Evolutionary conservation across 2,797 vertebrate genomes (phyloP).

Genomic region (Microhierax caerulescens): DNA sequence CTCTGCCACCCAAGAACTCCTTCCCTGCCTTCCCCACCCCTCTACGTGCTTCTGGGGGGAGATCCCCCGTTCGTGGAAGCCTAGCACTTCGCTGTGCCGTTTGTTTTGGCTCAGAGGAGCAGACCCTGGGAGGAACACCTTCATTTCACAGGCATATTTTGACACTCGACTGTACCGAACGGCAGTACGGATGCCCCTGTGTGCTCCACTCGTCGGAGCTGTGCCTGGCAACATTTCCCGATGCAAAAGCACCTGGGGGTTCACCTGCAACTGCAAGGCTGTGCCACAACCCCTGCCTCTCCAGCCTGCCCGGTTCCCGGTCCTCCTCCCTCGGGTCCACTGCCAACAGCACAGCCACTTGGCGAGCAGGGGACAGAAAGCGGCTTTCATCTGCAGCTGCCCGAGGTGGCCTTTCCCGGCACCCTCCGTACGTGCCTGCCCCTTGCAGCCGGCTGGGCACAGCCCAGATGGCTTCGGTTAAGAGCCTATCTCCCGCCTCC

Average conservation of each 20-base stretch:
- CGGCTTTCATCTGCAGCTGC: background rate
- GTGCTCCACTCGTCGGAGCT: background rate
- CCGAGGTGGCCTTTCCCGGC: background rate
- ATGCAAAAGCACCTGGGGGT: background rate
- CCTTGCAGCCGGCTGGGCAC: fast-evolving
- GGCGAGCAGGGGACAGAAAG: background rate
- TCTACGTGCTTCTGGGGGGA: background rate
- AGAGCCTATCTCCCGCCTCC: background rate
- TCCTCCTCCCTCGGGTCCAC: background rate
- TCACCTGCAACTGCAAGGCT: background rate
- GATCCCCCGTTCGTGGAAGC: fast-evolving
- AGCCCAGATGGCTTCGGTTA: background rate
- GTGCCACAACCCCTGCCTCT: background rate
- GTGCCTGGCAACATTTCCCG: background rate
- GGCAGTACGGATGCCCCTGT: fast-evolving
- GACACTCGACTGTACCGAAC: background rate
- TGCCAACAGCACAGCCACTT: background rate
- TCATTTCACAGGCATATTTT: background rate
- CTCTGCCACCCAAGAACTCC: background rate
- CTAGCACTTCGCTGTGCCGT: background rate
- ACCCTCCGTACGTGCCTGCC: fast-evolving
- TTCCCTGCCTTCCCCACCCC: background rate
- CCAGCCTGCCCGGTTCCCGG: background rate
- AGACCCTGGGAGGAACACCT: background rate
- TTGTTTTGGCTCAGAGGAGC: background rate